Evolutionary conservation across 2,113 vertebrate species (phyloP).

Genomic region (Eudyptes chrysolophus): DNA sequence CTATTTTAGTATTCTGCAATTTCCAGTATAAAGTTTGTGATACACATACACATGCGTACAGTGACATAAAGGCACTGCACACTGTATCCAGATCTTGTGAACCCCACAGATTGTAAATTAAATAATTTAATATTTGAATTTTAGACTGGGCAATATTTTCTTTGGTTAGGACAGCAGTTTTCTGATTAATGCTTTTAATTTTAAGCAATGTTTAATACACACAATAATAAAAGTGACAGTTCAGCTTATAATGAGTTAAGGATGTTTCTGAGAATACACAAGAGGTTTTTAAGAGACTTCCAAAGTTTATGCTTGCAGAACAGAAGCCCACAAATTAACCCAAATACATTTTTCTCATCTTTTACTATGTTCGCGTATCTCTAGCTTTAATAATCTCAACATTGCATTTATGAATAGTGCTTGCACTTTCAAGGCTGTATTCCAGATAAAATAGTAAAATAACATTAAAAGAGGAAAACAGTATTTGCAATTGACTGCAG

Average conservation of each 20-base stretch:
- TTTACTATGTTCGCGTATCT: conserved; percentile 28
- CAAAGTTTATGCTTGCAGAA: conserved; percentile 66
- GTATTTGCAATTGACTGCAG: not conserved
- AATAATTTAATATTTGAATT: conserved; percentile 80
- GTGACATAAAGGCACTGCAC: not conserved
- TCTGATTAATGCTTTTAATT: conserved; percentile 87
- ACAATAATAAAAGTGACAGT: conserved; percentile 81
- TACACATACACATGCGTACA: not conserved
- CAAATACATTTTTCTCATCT: conserved; percentile 61
- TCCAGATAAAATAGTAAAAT: conserved; percentile 8
- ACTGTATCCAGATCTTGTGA: not conserved
- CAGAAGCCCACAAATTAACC: conserved; percentile 64
- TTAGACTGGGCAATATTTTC: conserved; percentile 74
- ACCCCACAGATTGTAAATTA: conserved; percentile 31
- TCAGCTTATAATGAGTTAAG: conserved; percentile 77
- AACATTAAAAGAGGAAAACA: not conserved
- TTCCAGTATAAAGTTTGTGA: not conserved
- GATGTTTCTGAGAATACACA: conserved; percentile 69
- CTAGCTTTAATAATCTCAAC: conserved; percentile 32
- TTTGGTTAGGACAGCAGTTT: conserved; percentile 73
- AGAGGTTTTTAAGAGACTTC: conserved; percentile 63
- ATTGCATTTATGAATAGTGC: not conserved
- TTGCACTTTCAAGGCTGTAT: not conserved
- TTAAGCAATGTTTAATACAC: conserved; percentile 75
- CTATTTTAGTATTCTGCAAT: not conserved